These are phyloP conservation scores for Gymnoscopelus microlampas DNA, from an alignment of 2,797 vertebrate species.

Conservation along the genomic window DNA sequence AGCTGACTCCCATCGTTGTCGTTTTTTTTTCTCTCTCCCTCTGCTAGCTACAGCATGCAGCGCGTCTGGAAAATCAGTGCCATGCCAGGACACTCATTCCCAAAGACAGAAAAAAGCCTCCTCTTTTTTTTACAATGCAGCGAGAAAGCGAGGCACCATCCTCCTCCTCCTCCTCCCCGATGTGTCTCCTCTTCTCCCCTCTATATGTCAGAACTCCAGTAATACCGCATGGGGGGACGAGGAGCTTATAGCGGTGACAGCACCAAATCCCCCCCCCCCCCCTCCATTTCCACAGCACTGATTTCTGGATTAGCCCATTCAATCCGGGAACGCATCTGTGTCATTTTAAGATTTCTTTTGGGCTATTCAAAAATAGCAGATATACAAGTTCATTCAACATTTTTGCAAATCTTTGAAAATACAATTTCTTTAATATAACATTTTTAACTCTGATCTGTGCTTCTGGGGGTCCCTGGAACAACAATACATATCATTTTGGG, in stretches of 20 bases:
- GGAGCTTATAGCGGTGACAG: conserved; percentile 74
- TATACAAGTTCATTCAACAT: too few relatives aligned
- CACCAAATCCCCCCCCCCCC: conserved; percentile 66
- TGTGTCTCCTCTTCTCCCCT: conserved; percentile 46
- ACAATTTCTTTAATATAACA: too few relatives aligned
- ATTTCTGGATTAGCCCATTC: conserved; percentile 65
- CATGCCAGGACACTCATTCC: conserved; percentile 29
- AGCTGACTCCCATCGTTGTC: too few relatives aligned
- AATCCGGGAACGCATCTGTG: too few relatives aligned
- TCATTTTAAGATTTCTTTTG: too few relatives aligned
- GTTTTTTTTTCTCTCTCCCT: too few relatives aligned
- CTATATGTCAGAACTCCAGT: conserved; percentile 56
- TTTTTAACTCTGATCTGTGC: too few relatives aligned
- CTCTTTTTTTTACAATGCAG: conserved; percentile 54
- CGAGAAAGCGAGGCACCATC: conserved; percentile 23
- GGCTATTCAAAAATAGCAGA: too few relatives aligned
- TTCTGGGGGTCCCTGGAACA: too few relatives aligned
- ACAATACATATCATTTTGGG: too few relatives aligned
- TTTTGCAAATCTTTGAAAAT: too few relatives aligned
- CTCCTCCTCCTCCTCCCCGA: conserved; percentile 21
- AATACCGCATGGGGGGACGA: conserved; percentile 69
- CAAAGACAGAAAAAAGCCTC: conserved; percentile 31
- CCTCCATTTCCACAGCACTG: conserved; percentile 65
- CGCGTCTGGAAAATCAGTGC: conserved; percentile 42
- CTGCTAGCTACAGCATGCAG: neutral